phyloP scores from a whole-genome alignment of 2,888 invertebrate species.

The Graphium colonna region DNA sequence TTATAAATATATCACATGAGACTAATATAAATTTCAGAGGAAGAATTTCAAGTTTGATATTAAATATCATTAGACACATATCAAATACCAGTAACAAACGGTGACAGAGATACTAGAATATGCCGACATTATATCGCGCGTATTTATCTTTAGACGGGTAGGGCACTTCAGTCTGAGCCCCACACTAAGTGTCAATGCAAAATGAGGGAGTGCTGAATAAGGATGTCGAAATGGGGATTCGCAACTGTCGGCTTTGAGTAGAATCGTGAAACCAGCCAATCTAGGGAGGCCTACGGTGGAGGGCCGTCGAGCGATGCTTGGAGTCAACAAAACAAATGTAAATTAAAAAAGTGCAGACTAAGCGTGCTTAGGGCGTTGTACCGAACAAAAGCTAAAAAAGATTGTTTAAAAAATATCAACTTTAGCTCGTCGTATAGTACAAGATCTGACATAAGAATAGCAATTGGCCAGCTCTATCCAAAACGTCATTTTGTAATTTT shows the following conservation, averaged over 20 bases:
- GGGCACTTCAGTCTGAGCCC: conserved; percentile 14
- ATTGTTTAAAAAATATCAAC: too few relatives aligned
- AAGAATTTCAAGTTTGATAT: too few relatives aligned
- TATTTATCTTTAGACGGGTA: conserved; percentile 1
- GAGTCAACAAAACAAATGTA: neutral
- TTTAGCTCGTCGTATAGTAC: too few relatives aligned
- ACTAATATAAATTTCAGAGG: too few relatives aligned
- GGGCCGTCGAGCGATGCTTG: neutral
- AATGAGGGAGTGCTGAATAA: conserved; percentile 12
- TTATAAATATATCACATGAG: too few relatives aligned
- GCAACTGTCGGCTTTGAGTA: conserved; percentile 13
- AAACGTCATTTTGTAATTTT: too few relatives aligned
- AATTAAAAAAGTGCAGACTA: neutral
- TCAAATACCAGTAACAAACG: neutral
- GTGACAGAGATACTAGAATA: too few relatives aligned
- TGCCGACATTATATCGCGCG: neutral
- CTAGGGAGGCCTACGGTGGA: neutral
- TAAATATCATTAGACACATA: too few relatives aligned
- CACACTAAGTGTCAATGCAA: conserved; percentile 16
- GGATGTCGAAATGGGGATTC: conserved; percentile 16
- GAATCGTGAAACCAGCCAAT: conserved; percentile 12
- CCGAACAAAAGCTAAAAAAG: too few relatives aligned
- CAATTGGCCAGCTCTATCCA: too few relatives aligned
- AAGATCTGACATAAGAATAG: too few relatives aligned
- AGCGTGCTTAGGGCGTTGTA: neutral